Percentiles rank a stretch among this genome's conserved stretches.
Conservation (phyloP, 2,888 invertebrate genomes). For the Cheiracanthium punctorium region DNA sequence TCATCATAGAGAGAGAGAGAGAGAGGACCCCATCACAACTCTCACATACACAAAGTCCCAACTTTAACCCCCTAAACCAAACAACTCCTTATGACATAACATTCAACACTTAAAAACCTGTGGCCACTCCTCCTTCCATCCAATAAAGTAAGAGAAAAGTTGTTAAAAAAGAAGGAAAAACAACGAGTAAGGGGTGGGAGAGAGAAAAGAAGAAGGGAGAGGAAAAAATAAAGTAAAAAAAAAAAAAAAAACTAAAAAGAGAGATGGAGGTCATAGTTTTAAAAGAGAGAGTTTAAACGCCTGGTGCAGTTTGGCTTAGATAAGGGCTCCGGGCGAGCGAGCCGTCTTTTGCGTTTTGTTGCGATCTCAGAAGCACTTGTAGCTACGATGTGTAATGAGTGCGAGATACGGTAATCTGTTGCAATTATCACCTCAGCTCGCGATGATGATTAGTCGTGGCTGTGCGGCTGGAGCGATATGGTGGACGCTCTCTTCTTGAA, state of each 20-base stretch:
- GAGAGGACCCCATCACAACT: conserved; percentile 61
- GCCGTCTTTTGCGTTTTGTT: not conserved
- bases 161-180: conserved; percentile 60
- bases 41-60: conserved; percentile 62
- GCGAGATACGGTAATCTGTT: conserved; percentile 9
- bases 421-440: conserved; percentile 15
- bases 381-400: not conserved
- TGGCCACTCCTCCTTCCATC: conserved; percentile 51
- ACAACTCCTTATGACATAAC: conserved; percentile 62
- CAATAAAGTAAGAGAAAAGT: conserved; percentile 56
- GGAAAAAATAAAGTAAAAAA: conserved; percentile 30
- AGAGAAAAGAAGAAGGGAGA: conserved; percentile 44
- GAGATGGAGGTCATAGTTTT: conserved; percentile 55
- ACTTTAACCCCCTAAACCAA: conserved; percentile 54
- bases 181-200: conserved; percentile 40
- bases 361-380: conserved; percentile 24
- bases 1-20: too few relatives aligned
- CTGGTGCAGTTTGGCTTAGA: conserved; percentile 55
- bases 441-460: not conserved
- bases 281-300: conserved; percentile 64
- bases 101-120: conserved; percentile 62
- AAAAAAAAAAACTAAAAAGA: conserved; percentile 37
- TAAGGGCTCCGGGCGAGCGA: conserved; percentile 26
- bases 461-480: not conserved
- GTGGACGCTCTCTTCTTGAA: not conserved